Evolutionary conservation across 2,888 invertebrate genomes (phyloP).

Genomic region (Deilephila porcellus): DNA sequence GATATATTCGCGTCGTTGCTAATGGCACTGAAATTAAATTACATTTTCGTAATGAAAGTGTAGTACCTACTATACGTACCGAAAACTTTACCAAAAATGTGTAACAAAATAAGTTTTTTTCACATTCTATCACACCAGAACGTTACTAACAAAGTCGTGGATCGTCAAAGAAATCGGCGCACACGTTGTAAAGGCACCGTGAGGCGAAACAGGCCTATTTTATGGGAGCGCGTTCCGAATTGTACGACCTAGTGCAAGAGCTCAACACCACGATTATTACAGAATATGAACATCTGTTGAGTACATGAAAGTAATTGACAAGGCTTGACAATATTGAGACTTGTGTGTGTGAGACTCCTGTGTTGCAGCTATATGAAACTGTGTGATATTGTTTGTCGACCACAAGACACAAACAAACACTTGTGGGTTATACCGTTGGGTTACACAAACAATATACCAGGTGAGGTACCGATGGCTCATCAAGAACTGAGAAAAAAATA

Average conservation of each 20-base stretch:
- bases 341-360: too few species aligned
- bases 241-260: constrained; percentile 2
- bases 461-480: too few species aligned
- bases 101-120: neutral
- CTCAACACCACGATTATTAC: neutral
- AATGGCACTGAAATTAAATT: too few species aligned
- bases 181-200: constrained; percentile 34
- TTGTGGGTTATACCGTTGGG: too few species aligned
- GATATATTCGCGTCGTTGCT: too few species aligned
- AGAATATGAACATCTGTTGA: neutral
- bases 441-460: too few species aligned
- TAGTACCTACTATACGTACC: neutral
- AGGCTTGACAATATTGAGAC: too few species aligned
- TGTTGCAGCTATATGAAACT: too few species aligned
- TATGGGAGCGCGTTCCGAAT: constrained; percentile 27
- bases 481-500: too few species aligned
- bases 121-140: constrained; percentile 1
- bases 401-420: too few species aligned
- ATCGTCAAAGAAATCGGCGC: constrained; percentile 30
- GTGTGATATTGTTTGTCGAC: too few species aligned
- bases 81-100: neutral
- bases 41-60: neutral
- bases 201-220: constrained; percentile 33
- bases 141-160: constrained; percentile 27
- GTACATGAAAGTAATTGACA: too few species aligned